Evolutionary conservation across 2,113 vertebrate species (phyloP), one percentile per base, ranked within the genome.

Genomic region (Phaetusa simplex): DNA sequence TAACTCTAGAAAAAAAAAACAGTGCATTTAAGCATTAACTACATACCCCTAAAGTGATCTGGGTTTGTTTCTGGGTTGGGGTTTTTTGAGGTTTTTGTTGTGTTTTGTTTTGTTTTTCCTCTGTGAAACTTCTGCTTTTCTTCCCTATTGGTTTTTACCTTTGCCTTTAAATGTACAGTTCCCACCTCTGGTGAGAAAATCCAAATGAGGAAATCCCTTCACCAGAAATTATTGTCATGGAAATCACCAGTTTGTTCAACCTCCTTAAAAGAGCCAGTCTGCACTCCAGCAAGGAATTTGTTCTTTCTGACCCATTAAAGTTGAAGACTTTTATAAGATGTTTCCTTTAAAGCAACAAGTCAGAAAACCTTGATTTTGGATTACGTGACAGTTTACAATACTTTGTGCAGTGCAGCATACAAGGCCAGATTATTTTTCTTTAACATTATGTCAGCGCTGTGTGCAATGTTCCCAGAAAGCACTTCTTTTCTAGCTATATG

Each of bases 1-100:
- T 32, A 94, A 56, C 52, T 64, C 79, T 26, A 92, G 78, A 62
- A 96, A 95, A 71, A 95, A 64, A 36, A 4, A 86, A 3, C 72
- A 95, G 27, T 76, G 47, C 55, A 97, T 95, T 97, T 49, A 74
- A 62, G 30, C 64, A 55, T 69, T 79, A 86, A 94, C 43, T 91
- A 73, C 36, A 83, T 79, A 65, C 15, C 71, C 52, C 36, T 66
- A 45, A 90, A 90, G 93, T 49, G 66, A 66, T 86, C 40, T 76
- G 13, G 5, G 26, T 92, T 88, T 85, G 23, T 47, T 90, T 83
- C 27, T 80, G 14, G 7, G 16, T 34, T 69, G 40, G 5, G 2
- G 2, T 32, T 77, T 86, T 92, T 69, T 76, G 34, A 83, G 30
- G 14, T 4, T 73, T 77, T 49, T 42, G 12, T 36, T 19, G 18